Evolutionary conservation across 2,113 vertebrate genomes (phyloP).

Genomic region (Eclectus roratus): DNA sequence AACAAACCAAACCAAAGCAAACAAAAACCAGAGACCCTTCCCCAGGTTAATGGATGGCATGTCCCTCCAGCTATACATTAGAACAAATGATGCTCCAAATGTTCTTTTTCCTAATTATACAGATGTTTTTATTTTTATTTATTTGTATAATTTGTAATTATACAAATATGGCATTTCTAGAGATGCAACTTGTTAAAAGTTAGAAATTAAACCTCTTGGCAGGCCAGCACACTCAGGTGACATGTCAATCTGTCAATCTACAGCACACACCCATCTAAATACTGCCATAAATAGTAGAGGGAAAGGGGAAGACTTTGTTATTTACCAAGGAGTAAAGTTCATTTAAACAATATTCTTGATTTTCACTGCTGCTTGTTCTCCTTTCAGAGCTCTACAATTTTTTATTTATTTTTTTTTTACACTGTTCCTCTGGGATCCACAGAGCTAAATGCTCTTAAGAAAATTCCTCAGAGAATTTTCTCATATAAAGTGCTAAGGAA

Average conservation of each 20-base stretch:
- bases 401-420: not conserved
- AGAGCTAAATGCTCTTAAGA: not conserved
- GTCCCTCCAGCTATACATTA: not conserved
- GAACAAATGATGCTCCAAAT: not conserved
- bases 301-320: not conserved
- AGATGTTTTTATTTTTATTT: not conserved
- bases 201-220: not conserved
- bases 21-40: not conserved
- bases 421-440: not conserved
- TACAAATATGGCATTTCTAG: not conserved
- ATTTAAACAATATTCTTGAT: not conserved
- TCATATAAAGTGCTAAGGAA: not conserved
- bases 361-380: not conserved
- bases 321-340: not conserved
- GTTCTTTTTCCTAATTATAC: not conserved
- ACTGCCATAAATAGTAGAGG: not conserved
- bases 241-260: not conserved
- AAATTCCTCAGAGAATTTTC: not conserved
- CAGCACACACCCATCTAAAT: not conserved
- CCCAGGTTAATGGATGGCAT: not conserved
- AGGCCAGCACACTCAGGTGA: rapidly evolving
- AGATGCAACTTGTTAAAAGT: not conserved
- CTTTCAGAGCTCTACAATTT: not conserved
- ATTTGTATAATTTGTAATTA: not conserved
- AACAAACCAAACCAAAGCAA: not conserved